Percentiles rank a stretch among this genome's conserved stretches.
Conservation (phyloP, 2,888 invertebrate genomes). For the Stegana nigrithorax region DNA sequence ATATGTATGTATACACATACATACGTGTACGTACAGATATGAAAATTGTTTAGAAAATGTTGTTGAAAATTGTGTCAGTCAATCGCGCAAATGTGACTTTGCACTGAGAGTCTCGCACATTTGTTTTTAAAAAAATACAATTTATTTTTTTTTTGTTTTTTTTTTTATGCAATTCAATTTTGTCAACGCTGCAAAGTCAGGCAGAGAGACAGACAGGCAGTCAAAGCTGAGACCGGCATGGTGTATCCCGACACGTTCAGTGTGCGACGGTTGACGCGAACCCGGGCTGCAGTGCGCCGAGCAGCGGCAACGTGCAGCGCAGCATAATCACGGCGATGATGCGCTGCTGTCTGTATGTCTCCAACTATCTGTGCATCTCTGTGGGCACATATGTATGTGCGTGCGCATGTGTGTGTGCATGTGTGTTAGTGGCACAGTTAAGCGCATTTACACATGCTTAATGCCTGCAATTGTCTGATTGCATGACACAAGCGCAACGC, state of each 20-base stretch:
- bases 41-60: no score
- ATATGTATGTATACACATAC: constrained; percentile 21
- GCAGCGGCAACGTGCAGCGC: background rate
- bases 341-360: no score
- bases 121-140: background rate
- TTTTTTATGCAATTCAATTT: constrained; percentile 21
- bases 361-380: no score
- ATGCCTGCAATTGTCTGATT: constrained; percentile 12
- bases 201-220: background rate
- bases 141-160: constrained; percentile 5
- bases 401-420: constrained; percentile 24
- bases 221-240: background rate
- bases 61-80: constrained; percentile 8
- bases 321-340: no score
- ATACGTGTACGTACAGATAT: constrained; percentile 18
- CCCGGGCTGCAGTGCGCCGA: background rate
- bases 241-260: no score
- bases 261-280: no score
- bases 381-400: background rate
- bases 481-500: constrained; percentile 12
- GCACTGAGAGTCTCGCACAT: background rate
- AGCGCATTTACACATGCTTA: constrained; percentile 50
- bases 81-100: background rate
- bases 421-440: constrained; percentile 62
- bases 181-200: constrained; percentile 19